Percentiles rank a stretch among this genome's conserved stretches.
Conservation (phyloP, 2,888 invertebrate genomes). For the Nomada goodeniana region DNA sequence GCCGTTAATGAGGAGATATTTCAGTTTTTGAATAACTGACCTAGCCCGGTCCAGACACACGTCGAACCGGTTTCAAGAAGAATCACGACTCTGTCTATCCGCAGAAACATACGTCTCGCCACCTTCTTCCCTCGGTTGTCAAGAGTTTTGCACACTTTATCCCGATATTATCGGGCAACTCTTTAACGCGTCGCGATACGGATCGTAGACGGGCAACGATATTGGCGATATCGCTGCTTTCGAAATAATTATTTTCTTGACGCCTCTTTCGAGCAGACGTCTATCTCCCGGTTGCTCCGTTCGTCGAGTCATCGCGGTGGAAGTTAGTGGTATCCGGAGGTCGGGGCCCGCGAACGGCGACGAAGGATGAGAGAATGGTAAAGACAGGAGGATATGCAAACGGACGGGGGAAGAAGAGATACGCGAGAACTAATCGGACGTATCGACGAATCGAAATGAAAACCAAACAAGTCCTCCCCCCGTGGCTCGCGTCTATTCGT, state of each 20-base stretch:
- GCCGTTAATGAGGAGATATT: conserved; percentile 77
- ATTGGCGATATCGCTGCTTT: background rate
- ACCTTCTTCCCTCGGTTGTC: conserved; percentile 33
- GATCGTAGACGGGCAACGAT: background rate
- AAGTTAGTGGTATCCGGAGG: conserved; percentile 15
- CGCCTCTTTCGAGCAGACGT: background rate
- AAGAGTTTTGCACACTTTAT: conserved; percentile 22
- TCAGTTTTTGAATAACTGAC: conserved; percentile 80
- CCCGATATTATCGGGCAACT: conserved; percentile 50
- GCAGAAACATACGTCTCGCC: conserved; percentile 64
- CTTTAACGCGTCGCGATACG: background rate
- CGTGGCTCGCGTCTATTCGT: conserved; percentile 48
- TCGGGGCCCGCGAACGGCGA: background rate
- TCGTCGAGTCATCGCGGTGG: conserved; percentile 23
- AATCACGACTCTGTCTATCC: conserved; percentile 70
- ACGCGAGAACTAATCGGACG: conserved; percentile 2
- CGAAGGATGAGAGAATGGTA: background rate
- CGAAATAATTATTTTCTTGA: background rate
- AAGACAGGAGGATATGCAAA: background rate
- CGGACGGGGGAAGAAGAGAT: background rate
- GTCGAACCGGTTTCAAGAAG: conserved; percentile 77
- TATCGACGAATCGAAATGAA: conserved; percentile 78
- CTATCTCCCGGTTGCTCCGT: conserved; percentile 36
- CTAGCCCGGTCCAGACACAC: conserved; percentile 69
- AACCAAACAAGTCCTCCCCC: conserved; percentile 76